Evolutionary conservation across 2,797 vertebrate species (phyloP), one percentile per base, ranked within the genome.

Genomic region (Scleropages formosus): DNA sequence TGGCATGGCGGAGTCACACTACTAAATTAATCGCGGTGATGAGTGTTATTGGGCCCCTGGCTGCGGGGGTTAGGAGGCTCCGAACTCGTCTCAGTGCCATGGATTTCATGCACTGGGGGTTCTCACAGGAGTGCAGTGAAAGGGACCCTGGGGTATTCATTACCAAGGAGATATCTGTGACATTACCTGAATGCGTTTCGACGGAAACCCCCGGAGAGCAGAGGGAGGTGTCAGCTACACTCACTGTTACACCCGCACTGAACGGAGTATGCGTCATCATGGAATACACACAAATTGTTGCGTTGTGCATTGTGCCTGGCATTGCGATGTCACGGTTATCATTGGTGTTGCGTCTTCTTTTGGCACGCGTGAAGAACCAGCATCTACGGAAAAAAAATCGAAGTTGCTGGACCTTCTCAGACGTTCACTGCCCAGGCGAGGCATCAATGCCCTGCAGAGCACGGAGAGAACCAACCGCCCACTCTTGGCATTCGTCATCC

Each of bases 121-220:
- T 53, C 7, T 24, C 15, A 46, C 44, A 69, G 15, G 12, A 63
- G 61, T 24, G 22, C 26, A 63, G n/a, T 8, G 22, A 12, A 62
- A 39, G 31, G 53, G 53, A 16, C 68, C 68, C 68, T 18, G 24
- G 51, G 24, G 24, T 71, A 71, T 71, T 56, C 68, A 71, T 71
- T 56, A 71, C 15, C 26, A 27, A 26, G 49, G 51, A 58, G 68
- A 71, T 4, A 9, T 58, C 16, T 70, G 66, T 47, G 47, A 20
- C 20, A 51, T 3, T 20, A 68, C 66, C 15, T 18, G 16, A 16
- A 31, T 56, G 24, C 56, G 68, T 71, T 56, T 56, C n/a, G 59
- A 58, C 15, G 24, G 49, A 24, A 31, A 70, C 8, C 24, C 68
- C 68, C 24, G 51, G 26, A 70, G 51, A 70, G 49, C 47, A 24